Percentiles rank a stretch among this genome's conserved stretches.
Evolutionary conservation across 2,888 invertebrate species (phyloP).

Genomic region (Oxycera nigricornis): DNA sequence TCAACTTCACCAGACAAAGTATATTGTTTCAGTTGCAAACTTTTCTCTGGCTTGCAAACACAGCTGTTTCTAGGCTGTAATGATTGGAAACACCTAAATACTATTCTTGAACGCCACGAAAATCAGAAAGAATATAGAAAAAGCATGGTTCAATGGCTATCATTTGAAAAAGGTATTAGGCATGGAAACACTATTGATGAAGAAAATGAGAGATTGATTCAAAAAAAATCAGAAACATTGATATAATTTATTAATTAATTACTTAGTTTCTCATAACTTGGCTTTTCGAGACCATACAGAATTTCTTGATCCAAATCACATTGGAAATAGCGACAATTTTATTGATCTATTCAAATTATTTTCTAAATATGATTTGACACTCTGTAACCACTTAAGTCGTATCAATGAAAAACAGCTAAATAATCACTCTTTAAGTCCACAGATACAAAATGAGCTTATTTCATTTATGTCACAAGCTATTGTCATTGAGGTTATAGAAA

Average conservation of each 20-base stretch:
- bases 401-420: background rate
- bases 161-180: background rate
- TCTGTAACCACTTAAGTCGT: background rate
- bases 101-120: background rate
- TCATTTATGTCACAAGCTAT: background rate
- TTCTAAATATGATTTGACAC: background rate
- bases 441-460: background rate
- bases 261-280: background rate
- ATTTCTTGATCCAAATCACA: background rate
- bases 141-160: background rate
- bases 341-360: background rate
- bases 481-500: background rate
- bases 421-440: background rate
- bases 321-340: background rate
- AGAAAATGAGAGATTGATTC: background rate
- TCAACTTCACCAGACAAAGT: background rate
- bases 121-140: conserved; percentile 2
- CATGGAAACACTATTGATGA: background rate
- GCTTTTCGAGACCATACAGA: background rate
- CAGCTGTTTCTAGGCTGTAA: background rate
- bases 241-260: too few relatives aligned
- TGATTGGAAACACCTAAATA: background rate
- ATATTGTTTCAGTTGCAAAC: conserved; percentile 8
- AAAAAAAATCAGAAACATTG: too few relatives aligned
- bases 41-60: background rate